Conservation (phyloP, 2,113 vertebrate species). For the Plestiodon gilberti region DNA sequence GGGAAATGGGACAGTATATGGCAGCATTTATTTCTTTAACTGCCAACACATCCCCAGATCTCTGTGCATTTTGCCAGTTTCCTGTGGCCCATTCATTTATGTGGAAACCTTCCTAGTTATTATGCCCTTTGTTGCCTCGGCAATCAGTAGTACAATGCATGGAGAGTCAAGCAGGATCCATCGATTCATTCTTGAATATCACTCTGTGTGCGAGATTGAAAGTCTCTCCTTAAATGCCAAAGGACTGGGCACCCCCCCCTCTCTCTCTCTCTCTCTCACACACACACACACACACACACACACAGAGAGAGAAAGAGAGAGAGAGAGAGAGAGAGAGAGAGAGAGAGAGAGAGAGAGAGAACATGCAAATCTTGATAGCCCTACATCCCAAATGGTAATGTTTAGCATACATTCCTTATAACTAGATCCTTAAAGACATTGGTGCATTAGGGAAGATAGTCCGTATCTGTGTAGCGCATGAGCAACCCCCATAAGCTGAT, state of each 20-base stretch:
- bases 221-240: constrained; percentile 3
- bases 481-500: not conserved
- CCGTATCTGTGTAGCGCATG: not conserved
- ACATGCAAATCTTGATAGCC: not conserved
- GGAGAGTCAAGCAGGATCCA: constrained; percentile 26
- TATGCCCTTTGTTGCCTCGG: constrained; percentile 13
- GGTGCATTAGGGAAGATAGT: not conserved
- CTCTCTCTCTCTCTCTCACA: too few species aligned
- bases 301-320: too few species aligned
- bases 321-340: too few species aligned
- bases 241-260: too few species aligned
- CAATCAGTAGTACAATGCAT: constrained; percentile 24
- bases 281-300: too few species aligned
- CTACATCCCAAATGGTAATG: not conserved
- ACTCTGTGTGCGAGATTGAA: constrained; percentile 12
- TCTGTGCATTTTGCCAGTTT: constrained; percentile 8
- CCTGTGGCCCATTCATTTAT: constrained; percentile 21
- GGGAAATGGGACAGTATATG: constrained; percentile 38
- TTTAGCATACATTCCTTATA: not conserved
- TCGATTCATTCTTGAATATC: not conserved
- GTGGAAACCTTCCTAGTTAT: constrained; percentile 18
- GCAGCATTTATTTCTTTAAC: constrained; percentile 46
- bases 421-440: not conserved
- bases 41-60: constrained; percentile 33
- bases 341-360: too few species aligned